Evolutionary conservation across 2,797 vertebrate genomes (phyloP), one percentile per base, ranked within the genome.

Genomic region (Garrulus glandarius): DNA sequence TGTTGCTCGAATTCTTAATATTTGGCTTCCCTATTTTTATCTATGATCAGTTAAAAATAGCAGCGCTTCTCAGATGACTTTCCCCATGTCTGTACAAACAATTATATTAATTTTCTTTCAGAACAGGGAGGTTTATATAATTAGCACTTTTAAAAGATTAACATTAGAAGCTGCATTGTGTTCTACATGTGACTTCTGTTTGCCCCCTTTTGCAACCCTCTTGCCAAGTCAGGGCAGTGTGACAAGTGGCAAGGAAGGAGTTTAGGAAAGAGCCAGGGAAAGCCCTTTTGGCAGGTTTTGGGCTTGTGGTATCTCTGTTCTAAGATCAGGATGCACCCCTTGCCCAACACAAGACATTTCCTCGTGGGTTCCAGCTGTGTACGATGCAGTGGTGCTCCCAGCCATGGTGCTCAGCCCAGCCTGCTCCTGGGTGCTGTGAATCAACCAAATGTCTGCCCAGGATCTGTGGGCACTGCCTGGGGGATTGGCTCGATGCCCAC

Each of bases 401-500:
- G 80, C 34, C 1, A 0, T 55, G 50, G 41, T 64, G 30, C 34
- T 74, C 50, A 74, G 60, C 60, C 52, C 79, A 44, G 22, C n/a
- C 39, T 44, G 47, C n/a, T 74, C 27, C 20, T 20, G 37, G 21
- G 24, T 52, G 68, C 67, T 86, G 41, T 50, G 32, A 39, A 29
- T 26, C 1, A 34, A 17, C 56, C 13, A 11, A 15, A 53, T 0
- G 1, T 32, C 43, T 59, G 52, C 71, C 49, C 0, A 0, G 71
- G 23, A 10, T 50, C 63, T 83, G 46, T 1, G 16, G 64, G n/a
- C 68, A 57, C 72, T 76, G 64, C 77, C 72, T 27, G 64, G 1
- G 8, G 34, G 13, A 17, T 30, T 61, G 60, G 56, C 65, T 56
- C 29, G 0, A 10, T 71, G 81, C 53, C 76, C 5, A 1, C 26